phyloP scores from a whole-genome alignment of 2,888 invertebrate species.

The Pandemis corylana region DNA sequence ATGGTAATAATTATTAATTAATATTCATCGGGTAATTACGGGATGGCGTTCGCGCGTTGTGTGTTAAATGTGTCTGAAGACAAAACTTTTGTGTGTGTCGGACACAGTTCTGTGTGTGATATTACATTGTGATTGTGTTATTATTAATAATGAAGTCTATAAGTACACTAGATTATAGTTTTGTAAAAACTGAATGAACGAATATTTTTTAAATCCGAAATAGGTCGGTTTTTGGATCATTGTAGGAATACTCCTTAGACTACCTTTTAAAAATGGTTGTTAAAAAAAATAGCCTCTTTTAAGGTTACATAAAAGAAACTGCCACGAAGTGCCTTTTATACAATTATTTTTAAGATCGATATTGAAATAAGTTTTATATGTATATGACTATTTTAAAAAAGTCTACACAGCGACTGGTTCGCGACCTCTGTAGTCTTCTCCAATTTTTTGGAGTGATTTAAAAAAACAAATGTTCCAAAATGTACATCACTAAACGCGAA shows the following conservation, averaged over 20 bases:
- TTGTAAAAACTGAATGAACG: constrained; percentile 55
- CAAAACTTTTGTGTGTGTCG: constrained; percentile 63
- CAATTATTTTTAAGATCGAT: constrained; percentile 60
- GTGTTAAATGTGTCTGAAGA: constrained; percentile 74
- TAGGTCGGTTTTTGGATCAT: constrained; percentile 58
- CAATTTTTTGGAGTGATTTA: constrained; percentile 14
- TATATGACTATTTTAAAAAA: constrained; percentile 55
- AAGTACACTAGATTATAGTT: constrained; percentile 72
- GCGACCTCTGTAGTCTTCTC: constrained; percentile 52
- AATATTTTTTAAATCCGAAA: constrained; percentile 46
- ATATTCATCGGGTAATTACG: constrained; percentile 65
- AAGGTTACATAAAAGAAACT: constrained; percentile 74
- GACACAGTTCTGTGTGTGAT: constrained; percentile 79
- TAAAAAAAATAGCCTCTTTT: constrained; percentile 63
- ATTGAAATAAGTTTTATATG: constrained; percentile 56
- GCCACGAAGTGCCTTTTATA: constrained; percentile 84
- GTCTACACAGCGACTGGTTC: constrained; percentile 75
- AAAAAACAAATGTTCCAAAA: constrained; percentile 45
- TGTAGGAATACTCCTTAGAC: constrained; percentile 72
- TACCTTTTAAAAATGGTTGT: constrained; percentile 68
- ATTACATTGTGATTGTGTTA: constrained; percentile 83
- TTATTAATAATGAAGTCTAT: constrained; percentile 68
- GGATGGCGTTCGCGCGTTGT: constrained; percentile 63
- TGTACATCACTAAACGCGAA: constrained; percentile 38
- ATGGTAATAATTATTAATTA: constrained; percentile 54